A percentile compares a stretch with the other conserved stretches of the same genome.
Evolutionary conservation across 2,113 vertebrate genomes (phyloP).

Genomic region (Carollia perspicillata): DNA sequence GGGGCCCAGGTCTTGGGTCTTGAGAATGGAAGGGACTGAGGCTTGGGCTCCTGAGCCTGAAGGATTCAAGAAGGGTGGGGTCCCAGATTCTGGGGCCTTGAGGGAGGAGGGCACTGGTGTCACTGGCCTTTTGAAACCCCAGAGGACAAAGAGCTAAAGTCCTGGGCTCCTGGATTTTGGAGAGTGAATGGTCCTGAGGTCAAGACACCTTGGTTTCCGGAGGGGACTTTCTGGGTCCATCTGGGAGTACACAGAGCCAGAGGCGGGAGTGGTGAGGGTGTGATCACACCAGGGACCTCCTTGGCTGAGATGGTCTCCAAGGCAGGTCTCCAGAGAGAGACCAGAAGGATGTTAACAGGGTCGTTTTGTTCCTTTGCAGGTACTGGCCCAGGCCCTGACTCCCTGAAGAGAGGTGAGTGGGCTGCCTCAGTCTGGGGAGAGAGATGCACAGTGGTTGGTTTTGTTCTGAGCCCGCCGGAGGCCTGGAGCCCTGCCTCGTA

Average conservation of each 20-base stretch:
- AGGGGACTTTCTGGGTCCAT: background rate
- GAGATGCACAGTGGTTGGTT: background rate
- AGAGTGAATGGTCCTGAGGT: background rate
- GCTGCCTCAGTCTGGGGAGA: background rate
- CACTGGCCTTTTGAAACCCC: background rate
- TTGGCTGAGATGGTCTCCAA: background rate
- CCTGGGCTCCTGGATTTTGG: background rate
- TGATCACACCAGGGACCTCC: background rate
- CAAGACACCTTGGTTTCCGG: background rate
- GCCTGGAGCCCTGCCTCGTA: background rate
- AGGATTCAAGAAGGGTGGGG: background rate
- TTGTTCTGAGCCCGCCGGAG: background rate
- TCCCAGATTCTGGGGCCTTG: background rate
- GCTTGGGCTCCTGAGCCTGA: background rate
- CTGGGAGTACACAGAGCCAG: background rate
- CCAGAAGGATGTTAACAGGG: background rate
- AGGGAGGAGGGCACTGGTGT: background rate
- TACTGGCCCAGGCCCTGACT: slow-evolving; percentile 73
- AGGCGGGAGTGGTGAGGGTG: background rate
- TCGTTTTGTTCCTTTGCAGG: slow-evolving; percentile 58
- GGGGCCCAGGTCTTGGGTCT: background rate
- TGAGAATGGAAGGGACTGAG: background rate
- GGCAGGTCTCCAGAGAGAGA: background rate
- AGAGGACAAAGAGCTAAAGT: background rate
- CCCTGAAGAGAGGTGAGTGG: slow-evolving; percentile 74